Conservation (phyloP, 2,888 invertebrate genomes). For the Drosophila hamatofila region DNA sequence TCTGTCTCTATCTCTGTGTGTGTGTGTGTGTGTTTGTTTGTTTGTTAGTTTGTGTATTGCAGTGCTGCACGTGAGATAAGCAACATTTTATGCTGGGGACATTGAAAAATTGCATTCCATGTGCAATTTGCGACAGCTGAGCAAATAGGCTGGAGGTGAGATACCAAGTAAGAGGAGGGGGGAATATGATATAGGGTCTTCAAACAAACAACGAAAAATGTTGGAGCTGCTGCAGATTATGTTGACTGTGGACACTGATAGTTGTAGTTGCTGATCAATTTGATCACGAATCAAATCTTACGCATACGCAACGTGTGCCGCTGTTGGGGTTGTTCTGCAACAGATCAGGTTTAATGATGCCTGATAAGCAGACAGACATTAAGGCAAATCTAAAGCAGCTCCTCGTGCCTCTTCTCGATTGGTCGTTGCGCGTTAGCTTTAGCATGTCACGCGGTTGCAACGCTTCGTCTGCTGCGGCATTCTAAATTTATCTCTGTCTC, state of each 20-base stretch:
- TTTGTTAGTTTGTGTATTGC: slow-evolving; percentile 6
- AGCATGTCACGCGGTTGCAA: slow-evolving; percentile 26
- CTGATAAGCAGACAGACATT: slow-evolving; percentile 8
- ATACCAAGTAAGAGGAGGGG: neutral
- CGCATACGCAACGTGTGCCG: too few relatives aligned
- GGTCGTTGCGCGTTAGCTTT: slow-evolving; percentile 2
- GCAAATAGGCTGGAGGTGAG: slow-evolving; percentile 40
- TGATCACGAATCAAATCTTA: slow-evolving; percentile 26
- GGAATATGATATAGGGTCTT: slow-evolving; percentile 10
- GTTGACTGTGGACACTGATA: slow-evolving; percentile 7
- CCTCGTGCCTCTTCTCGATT: slow-evolving; percentile 1
- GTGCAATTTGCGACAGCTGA: slow-evolving; percentile 46
- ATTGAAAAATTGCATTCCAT: slow-evolving; percentile 52
- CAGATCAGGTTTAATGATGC: slow-evolving; percentile 62
- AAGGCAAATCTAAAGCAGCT: slow-evolving; percentile 7
- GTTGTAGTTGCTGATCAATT: slow-evolving; percentile 17
- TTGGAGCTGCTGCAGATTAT: neutral
- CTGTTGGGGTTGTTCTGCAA: neutral
- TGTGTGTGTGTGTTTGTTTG: neutral
- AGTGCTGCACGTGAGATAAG: slow-evolving; percentile 72
- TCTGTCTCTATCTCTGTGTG: neutral
- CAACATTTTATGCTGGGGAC: slow-evolving; percentile 44
- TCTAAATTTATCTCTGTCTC: neutral
- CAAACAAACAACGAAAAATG: slow-evolving; percentile 17
- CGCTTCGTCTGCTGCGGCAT: neutral